A percentile compares a stretch with the other conserved stretches of the same genome.
These are phyloP conservation scores for Zhengitettix transpicula DNA, from an alignment of 2,888 invertebrate species.

Conservation along the genomic window DNA sequence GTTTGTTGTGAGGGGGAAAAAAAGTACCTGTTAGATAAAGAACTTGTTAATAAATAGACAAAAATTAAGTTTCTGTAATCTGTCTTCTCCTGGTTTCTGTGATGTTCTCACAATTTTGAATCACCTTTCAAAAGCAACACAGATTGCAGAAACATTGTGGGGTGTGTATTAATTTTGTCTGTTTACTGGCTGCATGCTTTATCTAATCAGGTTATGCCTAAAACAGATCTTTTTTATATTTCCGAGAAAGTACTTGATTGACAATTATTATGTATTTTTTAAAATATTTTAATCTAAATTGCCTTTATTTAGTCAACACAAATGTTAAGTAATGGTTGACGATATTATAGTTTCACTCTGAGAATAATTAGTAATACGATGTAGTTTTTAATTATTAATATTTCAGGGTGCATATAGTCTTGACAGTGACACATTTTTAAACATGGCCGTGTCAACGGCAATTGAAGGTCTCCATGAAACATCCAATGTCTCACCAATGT, in stretches of 20 bases:
- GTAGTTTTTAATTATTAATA: too few relatives aligned
- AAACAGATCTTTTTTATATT: too few relatives aligned
- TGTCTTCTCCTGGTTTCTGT: neutral
- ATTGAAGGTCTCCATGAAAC: slow-evolving; percentile 19
- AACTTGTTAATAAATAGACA: too few relatives aligned
- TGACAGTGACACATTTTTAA: slow-evolving; percentile 19
- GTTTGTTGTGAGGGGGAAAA: slow-evolving; percentile 15
- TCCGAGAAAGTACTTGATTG: too few relatives aligned
- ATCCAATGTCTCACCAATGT: neutral
- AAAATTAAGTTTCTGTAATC: too few relatives aligned
- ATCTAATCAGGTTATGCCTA: neutral
- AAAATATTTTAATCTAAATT: too few relatives aligned
- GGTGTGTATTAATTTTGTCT: neutral
- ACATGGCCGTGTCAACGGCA: slow-evolving; percentile 22
- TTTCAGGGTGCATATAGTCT: neutral
- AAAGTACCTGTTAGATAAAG: neutral
- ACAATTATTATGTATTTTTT: too few relatives aligned
- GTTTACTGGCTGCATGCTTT: neutral
- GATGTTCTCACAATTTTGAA: neutral
- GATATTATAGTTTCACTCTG: too few relatives aligned
- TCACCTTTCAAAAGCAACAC: neutral
- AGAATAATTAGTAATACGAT: too few relatives aligned
- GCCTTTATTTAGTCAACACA: too few relatives aligned
- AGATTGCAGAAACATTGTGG: neutral
- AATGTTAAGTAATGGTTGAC: too few relatives aligned